Conservation (phyloP, 37 sponge, comb jelly and placozoan species). For the Geodia barretti region DNA sequence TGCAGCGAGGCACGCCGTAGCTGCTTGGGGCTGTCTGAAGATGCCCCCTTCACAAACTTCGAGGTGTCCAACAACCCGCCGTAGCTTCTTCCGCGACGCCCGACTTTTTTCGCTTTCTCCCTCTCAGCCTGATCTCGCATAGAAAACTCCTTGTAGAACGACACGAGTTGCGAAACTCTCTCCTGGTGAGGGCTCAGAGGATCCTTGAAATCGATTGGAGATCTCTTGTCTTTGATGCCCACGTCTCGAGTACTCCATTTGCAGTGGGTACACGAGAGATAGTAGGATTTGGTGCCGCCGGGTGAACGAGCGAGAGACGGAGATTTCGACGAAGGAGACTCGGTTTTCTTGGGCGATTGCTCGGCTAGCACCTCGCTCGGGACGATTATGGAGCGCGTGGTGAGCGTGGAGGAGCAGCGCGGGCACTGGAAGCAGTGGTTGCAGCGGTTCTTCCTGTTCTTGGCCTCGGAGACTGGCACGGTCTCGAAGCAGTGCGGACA, state of each 20-base stretch:
- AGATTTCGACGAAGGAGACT: background rate
- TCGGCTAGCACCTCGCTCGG: slow-evolving; percentile 49
- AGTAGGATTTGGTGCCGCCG: slow-evolving; percentile 70
- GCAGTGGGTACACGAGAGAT: slow-evolving; percentile 66
- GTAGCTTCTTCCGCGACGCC: slow-evolving; percentile 25
- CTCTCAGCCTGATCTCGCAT: slow-evolving; percentile 35
- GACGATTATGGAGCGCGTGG: slow-evolving; percentile 48
- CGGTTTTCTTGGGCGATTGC: slow-evolving; percentile 36
- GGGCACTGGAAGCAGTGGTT: slow-evolving; percentile 75
- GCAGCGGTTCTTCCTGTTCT: slow-evolving; percentile 50
- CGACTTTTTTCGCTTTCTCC: slow-evolving; percentile 34
- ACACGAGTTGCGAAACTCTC: slow-evolving; percentile 26
- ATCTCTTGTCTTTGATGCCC: slow-evolving; percentile 59
- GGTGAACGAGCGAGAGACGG: slow-evolving; percentile 15
- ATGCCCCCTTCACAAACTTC: slow-evolving; percentile 9
- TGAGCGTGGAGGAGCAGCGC: slow-evolving; percentile 47
- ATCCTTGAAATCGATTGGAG: slow-evolving; percentile 69
- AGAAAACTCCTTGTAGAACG: slow-evolving; percentile 59
- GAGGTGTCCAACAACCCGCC: slow-evolving; percentile 43
- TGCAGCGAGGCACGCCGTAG: slow-evolving; percentile 5
- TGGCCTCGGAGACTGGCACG: slow-evolving; percentile 28
- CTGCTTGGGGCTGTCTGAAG: slow-evolving; percentile 8
- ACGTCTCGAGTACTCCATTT: slow-evolving; percentile 80
- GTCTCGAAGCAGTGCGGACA: slow-evolving; percentile 77
- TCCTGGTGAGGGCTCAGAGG: slow-evolving; percentile 34